A percentile compares a stretch with the other conserved stretches of the same genome.
Conservation (phyloP, 2,113 vertebrate species). For the Plotosus lineatus region DNA sequence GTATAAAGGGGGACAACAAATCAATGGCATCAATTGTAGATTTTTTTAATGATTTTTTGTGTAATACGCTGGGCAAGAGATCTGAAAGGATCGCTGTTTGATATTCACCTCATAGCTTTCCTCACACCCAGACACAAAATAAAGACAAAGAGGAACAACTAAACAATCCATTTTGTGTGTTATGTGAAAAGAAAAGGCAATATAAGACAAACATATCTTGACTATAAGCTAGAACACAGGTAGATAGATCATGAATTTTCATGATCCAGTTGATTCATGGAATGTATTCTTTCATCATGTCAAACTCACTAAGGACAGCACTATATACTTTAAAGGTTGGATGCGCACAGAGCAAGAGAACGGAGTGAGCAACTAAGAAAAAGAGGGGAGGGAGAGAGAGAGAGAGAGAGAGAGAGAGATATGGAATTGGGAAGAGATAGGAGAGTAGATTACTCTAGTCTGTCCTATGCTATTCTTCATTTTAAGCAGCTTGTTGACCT, state of each 20-base stretch:
- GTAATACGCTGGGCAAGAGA: conserved; percentile 32
- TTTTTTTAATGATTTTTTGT: conserved; percentile 42
- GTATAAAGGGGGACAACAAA: conserved; percentile 45
- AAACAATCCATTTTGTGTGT: background rate
- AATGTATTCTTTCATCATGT: conserved; percentile 58
- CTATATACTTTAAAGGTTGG: conserved; percentile 49
- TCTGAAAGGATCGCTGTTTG: conserved; percentile 48
- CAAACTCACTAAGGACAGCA: conserved; percentile 50
- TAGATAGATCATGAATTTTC: conserved; percentile 52
- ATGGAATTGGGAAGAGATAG: conserved; percentile 55
- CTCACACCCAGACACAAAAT: conserved; percentile 27
- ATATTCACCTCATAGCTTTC: conserved; percentile 57
- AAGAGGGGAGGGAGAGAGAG: conserved; percentile 3
- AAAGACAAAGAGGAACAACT: conserved; percentile 18
- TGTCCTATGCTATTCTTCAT: conserved; percentile 69
- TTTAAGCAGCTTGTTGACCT: conserved; percentile 78
- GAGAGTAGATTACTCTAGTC: conserved; percentile 63
- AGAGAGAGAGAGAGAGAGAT: conserved; percentile 19
- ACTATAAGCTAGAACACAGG: conserved; percentile 19
- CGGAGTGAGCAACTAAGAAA: background rate
- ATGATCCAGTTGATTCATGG: conserved; percentile 55
- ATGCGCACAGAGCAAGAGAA: conserved; percentile 14
- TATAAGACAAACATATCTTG: conserved; percentile 9
- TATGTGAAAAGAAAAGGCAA: conserved; percentile 1
- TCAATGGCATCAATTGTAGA: conserved; percentile 52